Evolutionary conservation across 2,797 vertebrate species (phyloP).

Genomic region (Gobio occitaniae): DNA sequence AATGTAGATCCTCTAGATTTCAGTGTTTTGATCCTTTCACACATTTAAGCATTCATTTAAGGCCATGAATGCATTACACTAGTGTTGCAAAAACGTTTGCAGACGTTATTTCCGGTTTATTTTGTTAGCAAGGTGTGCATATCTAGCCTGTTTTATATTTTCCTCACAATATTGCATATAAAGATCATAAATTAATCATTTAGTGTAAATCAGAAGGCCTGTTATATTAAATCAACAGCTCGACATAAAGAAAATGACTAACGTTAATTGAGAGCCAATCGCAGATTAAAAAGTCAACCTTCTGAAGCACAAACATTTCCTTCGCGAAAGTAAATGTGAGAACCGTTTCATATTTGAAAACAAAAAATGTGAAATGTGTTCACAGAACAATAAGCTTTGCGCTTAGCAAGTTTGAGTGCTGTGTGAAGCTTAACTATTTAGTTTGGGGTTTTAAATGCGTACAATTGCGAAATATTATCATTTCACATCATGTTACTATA

Average conservation of each 20-base stretch:
- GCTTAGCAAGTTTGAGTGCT: not conserved
- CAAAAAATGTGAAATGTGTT: not conserved
- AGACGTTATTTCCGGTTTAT: slow-evolving; percentile 25
- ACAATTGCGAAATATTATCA: not conserved
- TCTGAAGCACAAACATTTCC: not conserved
- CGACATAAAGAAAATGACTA: not conserved
- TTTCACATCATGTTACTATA: not conserved
- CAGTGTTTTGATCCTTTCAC: not conserved
- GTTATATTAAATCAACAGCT: not conserved
- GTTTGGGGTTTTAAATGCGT: not conserved
- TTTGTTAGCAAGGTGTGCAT: not conserved
- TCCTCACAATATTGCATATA: not conserved
- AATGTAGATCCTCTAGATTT: not conserved
- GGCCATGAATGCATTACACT: not conserved
- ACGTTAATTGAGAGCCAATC: not conserved
- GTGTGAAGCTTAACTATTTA: not conserved
- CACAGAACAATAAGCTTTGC: not conserved
- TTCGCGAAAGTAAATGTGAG: not conserved
- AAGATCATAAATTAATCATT: not conserved
- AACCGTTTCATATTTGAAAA: not conserved
- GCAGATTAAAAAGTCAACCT: not conserved
- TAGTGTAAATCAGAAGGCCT: not conserved
- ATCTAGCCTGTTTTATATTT: not conserved
- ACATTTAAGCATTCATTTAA: not conserved
- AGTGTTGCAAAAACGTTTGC: not conserved